Conservation (phyloP, 1,140 invertebrate species). For the Cotesia typhae region DNA sequence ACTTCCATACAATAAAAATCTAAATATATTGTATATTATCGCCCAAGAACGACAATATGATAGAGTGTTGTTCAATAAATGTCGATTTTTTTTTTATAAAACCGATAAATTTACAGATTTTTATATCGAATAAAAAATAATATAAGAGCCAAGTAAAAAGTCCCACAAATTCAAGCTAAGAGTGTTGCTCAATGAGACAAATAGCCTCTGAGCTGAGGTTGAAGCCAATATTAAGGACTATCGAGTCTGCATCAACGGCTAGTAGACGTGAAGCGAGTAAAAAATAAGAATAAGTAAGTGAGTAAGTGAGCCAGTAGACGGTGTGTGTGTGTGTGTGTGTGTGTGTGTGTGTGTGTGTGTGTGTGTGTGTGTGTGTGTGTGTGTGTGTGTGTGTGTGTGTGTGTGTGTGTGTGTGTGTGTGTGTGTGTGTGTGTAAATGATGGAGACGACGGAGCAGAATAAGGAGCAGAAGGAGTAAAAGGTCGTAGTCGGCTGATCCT, state of each 20-base stretch:
- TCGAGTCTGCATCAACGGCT: constrained; percentile 37
- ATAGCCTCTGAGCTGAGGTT: constrained; percentile 43
- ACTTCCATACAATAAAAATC: not conserved
- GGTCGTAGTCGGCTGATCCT: constrained; percentile 48
- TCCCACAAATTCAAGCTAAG: not conserved
- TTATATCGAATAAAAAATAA: not conserved
- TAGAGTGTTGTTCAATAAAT: constrained; percentile 1
- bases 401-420: not conserved
- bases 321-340: not conserved
- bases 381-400: not conserved
- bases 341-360: not conserved
- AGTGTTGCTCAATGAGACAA: constrained; percentile 16
- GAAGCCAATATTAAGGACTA: constrained; percentile 50
- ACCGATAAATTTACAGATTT: no score
- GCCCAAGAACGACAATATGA: no score
- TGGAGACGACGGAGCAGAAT: not conserved
- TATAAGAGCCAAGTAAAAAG: not conserved
- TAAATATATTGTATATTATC: not conserved
- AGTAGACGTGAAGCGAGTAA: not conserved
- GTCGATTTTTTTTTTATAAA: no score
- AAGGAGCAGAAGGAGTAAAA: constrained; percentile 17
- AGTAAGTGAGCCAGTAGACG: not conserved
- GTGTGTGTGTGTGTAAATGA: no score
- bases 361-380: not conserved
- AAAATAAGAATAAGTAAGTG: no score